Evolutionary conservation across 1,140 invertebrate genomes (phyloP).

Genomic region (Nomia melanderi): DNA sequence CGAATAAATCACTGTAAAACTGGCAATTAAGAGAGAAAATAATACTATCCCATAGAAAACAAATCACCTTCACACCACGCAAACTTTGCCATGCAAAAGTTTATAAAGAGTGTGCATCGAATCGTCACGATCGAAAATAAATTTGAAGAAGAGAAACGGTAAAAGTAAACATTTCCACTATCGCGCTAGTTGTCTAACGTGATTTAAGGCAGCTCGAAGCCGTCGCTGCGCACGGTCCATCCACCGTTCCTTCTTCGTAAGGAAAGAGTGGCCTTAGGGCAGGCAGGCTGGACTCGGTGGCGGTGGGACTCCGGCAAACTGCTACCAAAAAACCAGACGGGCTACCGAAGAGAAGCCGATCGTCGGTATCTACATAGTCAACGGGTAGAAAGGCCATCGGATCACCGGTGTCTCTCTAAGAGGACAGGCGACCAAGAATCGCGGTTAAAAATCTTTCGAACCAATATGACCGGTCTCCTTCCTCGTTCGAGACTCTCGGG

Average conservation of each 20-base stretch:
- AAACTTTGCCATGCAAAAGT: too few relatives aligned
- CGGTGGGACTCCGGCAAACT: conserved; percentile 66
- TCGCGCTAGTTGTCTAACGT: too few relatives aligned
- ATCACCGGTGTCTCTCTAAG: conserved; percentile 25
- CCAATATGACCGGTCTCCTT: background rate
- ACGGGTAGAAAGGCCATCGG: conserved; percentile 46
- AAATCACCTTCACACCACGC: too few relatives aligned
- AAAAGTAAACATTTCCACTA: too few relatives aligned
- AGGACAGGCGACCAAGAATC: conserved; percentile 20
- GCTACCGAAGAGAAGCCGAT: conserved; percentile 73
- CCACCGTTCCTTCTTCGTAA: conserved; percentile 64
- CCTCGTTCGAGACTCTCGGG: conserved; percentile 25
- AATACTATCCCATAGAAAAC: too few relatives aligned
- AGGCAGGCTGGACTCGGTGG: conserved; percentile 54
- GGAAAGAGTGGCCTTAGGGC: conserved; percentile 67
- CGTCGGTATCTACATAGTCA: conserved; percentile 60
- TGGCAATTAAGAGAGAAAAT: too few relatives aligned
- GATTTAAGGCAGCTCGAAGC: too few relatives aligned
- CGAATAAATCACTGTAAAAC: too few relatives aligned
- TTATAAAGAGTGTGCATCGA: too few relatives aligned
- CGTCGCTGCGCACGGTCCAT: conserved; percentile 52
- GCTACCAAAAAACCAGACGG: conserved; percentile 78
- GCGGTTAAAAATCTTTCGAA: background rate
- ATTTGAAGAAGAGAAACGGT: too few relatives aligned
- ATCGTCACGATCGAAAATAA: too few relatives aligned